Conservation (phyloP, 1,140 invertebrate species). For the Drosophila ercepeae region DNA sequence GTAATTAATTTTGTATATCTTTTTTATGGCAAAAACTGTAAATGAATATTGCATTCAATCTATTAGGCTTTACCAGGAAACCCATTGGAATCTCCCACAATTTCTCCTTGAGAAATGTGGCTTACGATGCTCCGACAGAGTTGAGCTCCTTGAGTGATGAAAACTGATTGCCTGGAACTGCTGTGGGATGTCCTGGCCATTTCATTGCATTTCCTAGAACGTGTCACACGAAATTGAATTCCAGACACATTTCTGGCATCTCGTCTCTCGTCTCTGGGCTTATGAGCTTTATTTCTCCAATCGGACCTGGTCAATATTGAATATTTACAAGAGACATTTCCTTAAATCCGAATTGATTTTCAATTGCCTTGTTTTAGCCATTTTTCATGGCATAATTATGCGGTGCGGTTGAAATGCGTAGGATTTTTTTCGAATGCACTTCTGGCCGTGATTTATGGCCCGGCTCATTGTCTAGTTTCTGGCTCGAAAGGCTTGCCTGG, state of each 20-base stretch:
- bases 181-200: slow-evolving; percentile 3
- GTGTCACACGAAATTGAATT: slow-evolving; percentile 54
- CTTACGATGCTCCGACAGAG: background rate
- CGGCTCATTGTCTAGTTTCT: slow-evolving; percentile 59
- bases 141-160: slow-evolving; percentile 35
- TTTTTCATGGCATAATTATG: slow-evolving; percentile 45
- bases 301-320: slow-evolving; percentile 39
- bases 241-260: slow-evolving; percentile 31
- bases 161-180: slow-evolving; percentile 31
- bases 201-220: slow-evolving; percentile 38
- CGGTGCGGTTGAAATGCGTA: slow-evolving; percentile 33
- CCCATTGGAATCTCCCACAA: slow-evolving; percentile 10
- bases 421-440: slow-evolving; percentile 26
- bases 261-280: background rate
- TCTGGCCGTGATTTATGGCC: slow-evolving; percentile 63
- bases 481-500: background rate
- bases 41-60: slow-evolving; percentile 1
- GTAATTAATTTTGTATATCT: slow-evolving; percentile 1
- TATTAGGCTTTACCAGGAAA: background rate
- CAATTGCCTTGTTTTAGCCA: slow-evolving; percentile 19
- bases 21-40: background rate
- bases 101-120: slow-evolving; percentile 7
- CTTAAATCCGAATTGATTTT: background rate
- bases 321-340: slow-evolving; percentile 36
- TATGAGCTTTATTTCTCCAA: slow-evolving; percentile 1